These are phyloP conservation scores for Balaeniceps rex DNA, from an alignment of 2,113 vertebrate genomes.

Conservation along the genomic window DNA sequence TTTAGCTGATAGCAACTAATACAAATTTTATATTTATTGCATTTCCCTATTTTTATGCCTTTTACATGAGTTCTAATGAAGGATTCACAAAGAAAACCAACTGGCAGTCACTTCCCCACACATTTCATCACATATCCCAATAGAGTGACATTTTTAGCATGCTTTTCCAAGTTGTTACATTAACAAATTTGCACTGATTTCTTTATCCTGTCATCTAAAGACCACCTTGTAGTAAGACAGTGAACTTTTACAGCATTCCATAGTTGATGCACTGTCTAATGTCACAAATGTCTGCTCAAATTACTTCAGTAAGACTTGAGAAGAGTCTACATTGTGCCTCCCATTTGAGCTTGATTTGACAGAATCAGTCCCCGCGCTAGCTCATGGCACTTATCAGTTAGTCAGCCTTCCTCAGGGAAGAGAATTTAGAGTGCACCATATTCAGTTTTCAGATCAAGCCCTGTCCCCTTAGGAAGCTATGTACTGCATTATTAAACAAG, in stretches of 20 bases:
- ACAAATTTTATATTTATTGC: not conserved
- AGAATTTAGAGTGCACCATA: slow-evolving; percentile 83
- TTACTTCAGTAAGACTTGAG: slow-evolving; percentile 81
- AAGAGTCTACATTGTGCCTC: slow-evolving; percentile 76
- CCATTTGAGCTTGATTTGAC: slow-evolving; percentile 82
- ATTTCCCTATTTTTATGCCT: slow-evolving; percentile 21
- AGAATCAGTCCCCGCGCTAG: slow-evolving; percentile 80
- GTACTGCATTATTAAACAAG: slow-evolving; percentile 82
- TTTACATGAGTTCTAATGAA: slow-evolving; percentile 29
- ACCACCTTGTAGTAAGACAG: slow-evolving; percentile 74
- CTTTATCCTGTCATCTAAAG: slow-evolving; percentile 82
- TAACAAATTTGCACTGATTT: slow-evolving; percentile 84
- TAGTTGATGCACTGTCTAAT: slow-evolving; percentile 85
- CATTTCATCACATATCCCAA: slow-evolving; percentile 71
- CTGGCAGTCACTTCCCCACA: slow-evolving; percentile 58
- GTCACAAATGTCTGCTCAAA: slow-evolving; percentile 85
- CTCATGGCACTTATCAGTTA: slow-evolving; percentile 87
- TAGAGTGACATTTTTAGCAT: slow-evolving; percentile 74
- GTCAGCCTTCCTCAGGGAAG: slow-evolving; percentile 76
- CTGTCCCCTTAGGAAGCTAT: slow-evolving; percentile 77
- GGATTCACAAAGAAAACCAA: slow-evolving; percentile 37
- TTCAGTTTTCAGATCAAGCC: slow-evolving; percentile 79
- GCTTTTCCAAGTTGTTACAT: slow-evolving; percentile 84
- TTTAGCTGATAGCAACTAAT: not conserved
- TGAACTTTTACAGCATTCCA: slow-evolving; percentile 77